Evolutionary conservation across 2,888 invertebrate species (phyloP), one percentile per base, ranked within the genome.

Genomic region (Xestia rhomboidea): DNA sequence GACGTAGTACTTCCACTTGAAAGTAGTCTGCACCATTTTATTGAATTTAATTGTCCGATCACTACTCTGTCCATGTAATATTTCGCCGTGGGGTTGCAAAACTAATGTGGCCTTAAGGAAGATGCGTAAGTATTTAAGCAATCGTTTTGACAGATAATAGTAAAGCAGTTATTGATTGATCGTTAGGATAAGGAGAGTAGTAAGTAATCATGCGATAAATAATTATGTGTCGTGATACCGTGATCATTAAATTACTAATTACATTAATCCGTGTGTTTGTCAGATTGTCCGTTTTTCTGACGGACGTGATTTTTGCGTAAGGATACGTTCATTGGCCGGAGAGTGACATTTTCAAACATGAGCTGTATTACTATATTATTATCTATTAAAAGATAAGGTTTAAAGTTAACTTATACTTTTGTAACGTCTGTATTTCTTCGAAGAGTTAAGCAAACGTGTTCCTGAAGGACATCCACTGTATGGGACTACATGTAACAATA

Each of bases 1-100:
- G 69, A 89, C 69, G 34, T 90, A 34, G 34, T 2, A 89, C 83
- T 91, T 91, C 92, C 94, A 93, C 85, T 93, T 93, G 64, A 89
- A 89, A 84, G 90, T 93, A 70, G 87, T 89, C 90, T 92, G 89
- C 86, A 87, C 92, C 95, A 95, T 95, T 92, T 93, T 83, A 66
- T 21, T 13, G 8, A 41, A 34, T 46, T 72, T 86, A 79, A 89
- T 89, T 89, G 90, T 90, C 90, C 88, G 85, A 81, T 41, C 67
- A 80, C 78, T 85, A 68, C 82, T 86, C 85, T 82, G 66, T 86
- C 87, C 92, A 93, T 90, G 83, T 86, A 91, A 87, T 76, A 80
- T 84, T 76, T 79, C 82, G 89, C 89, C n/a, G 15, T 15, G 4
- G 5, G n/a, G 7, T 41, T 41, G n/a, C 15, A 7, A 41, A n/a